Evolutionary conservation across 2,113 vertebrate genomes (phyloP), one percentile per base, ranked within the genome.

Genomic region (Psettodes erumei): DNA sequence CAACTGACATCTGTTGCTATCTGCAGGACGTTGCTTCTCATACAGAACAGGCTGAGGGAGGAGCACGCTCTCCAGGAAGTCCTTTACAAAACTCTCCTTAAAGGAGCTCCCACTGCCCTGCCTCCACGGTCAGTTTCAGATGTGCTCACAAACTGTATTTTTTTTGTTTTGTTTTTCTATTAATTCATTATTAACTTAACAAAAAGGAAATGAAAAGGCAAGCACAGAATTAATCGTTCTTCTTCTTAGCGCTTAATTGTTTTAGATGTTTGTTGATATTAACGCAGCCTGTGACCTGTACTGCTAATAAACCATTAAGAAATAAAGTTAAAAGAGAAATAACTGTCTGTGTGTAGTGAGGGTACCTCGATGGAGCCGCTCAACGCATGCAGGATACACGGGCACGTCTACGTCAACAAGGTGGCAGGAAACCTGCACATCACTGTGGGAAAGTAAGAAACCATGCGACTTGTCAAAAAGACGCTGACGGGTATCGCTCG

Each of bases 371-470:
- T 86, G 1, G 94, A 95, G 65, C 94, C 95, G 27, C 93, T 95
- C 35, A 93, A 91, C 28, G 96, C 96, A 0, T 99, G 98, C 92
- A 95, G 98, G 88, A 98, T 99, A 90, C 96, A 94, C 1, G 98
- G 98, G 25, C 95, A 98, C 50, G 94, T 96, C 1, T 97, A 97
- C 33, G 97, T 99, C 85, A 99, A 99, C 91, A 99, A 99, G 94
- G 98, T 99, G 77, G 97, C 98, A 65, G 98, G 98, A 89, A 99
- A 99, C 88, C 96, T 99, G 77, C 98, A 99, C 91, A 96, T 99
- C 94, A 99, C 97, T 73, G 97, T 99, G 88, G 98, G 98, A 95
- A 99, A 99, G 98, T 99, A 97, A 95, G 90, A 64, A 61, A 28
- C 21, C 10, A 2, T 7, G 23, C 19, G 32, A 33, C 32, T 12